Conservation (phyloP, 2,888 invertebrate species). For the Drosophila borborema region DNA sequence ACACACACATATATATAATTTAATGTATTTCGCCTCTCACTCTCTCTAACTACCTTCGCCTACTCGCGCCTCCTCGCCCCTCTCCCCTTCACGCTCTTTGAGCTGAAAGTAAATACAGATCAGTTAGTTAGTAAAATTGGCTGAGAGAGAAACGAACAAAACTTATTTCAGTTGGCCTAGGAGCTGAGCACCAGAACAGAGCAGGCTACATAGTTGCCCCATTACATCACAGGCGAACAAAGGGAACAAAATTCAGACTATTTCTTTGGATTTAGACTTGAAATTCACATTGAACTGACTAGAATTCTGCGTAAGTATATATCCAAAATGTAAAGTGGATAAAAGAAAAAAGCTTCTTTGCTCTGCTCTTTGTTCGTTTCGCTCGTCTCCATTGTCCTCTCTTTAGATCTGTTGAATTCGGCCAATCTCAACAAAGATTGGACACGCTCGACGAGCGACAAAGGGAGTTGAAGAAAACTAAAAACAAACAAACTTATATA, state of each 20-base stretch:
- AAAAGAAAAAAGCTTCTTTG: too few species aligned
- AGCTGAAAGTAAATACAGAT: neutral
- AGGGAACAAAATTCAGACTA: neutral
- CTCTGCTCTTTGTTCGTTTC: too few species aligned
- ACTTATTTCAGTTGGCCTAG: neutral
- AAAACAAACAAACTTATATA: neutral
- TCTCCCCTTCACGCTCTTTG: neutral
- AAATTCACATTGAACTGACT: conserved; percentile 7
- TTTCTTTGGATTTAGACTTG: conserved; percentile 7
- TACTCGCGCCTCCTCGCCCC: neutral
- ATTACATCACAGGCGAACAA: neutral
- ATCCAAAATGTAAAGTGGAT: too few species aligned
- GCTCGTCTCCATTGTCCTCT: neutral
- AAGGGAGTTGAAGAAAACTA: neutral
- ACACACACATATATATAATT: neutral
- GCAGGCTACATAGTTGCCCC: neutral
- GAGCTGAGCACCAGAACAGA: neutral
- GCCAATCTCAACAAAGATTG: neutral
- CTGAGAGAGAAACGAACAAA: neutral
- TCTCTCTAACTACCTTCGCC: too few species aligned
- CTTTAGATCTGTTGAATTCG: neutral
- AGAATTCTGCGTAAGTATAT: conserved; percentile 10
- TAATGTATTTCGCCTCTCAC: too few species aligned
- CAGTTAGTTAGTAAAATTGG: neutral
- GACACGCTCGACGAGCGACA: neutral